A percentile compares a stretch with the other conserved stretches of the same genome.
phyloP scores from a whole-genome alignment of 2,888 invertebrate genomes.

The Hyposoter didymator region DNA sequence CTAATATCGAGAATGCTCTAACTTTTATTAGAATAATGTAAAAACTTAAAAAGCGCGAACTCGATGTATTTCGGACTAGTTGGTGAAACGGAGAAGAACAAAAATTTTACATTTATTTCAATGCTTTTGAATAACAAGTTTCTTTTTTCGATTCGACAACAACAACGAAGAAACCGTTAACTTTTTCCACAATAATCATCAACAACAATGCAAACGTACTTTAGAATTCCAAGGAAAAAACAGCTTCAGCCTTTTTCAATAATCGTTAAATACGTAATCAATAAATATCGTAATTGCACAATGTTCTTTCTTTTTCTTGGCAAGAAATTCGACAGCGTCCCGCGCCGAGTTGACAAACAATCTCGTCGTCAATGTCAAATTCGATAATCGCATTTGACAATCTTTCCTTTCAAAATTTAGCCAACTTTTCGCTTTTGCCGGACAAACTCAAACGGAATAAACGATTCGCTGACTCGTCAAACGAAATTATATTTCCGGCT shows the following conservation, averaged over 20 bases:
- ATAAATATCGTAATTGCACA: slow-evolving; percentile 43
- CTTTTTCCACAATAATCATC: background rate
- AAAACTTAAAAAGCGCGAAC: slow-evolving; percentile 44
- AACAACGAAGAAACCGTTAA: background rate
- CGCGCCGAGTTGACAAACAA: slow-evolving; percentile 49
- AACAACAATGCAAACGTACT: background rate
- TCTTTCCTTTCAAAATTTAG: background rate
- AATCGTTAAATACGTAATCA: slow-evolving; percentile 28
- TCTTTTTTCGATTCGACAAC: background rate
- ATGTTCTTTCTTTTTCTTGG: slow-evolving; percentile 12
- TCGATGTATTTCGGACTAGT: slow-evolving; percentile 46
- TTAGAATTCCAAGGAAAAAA: background rate
- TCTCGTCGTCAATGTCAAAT: background rate
- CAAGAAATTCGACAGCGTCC: slow-evolving; percentile 50
- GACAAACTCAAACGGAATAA: background rate
- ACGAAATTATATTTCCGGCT: background rate
- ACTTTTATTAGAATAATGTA: slow-evolving; percentile 52
- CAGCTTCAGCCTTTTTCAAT: slow-evolving; percentile 36
- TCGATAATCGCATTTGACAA: background rate
- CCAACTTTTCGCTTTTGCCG: background rate
- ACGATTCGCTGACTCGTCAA: slow-evolving; percentile 2
- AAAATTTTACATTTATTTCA: background rate
- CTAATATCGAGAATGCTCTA: slow-evolving; percentile 70
- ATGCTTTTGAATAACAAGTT: background rate
- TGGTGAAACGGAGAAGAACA: background rate